phyloP scores from a whole-genome alignment of 2,888 invertebrate species.

The Leptothorax acervorum region DNA sequence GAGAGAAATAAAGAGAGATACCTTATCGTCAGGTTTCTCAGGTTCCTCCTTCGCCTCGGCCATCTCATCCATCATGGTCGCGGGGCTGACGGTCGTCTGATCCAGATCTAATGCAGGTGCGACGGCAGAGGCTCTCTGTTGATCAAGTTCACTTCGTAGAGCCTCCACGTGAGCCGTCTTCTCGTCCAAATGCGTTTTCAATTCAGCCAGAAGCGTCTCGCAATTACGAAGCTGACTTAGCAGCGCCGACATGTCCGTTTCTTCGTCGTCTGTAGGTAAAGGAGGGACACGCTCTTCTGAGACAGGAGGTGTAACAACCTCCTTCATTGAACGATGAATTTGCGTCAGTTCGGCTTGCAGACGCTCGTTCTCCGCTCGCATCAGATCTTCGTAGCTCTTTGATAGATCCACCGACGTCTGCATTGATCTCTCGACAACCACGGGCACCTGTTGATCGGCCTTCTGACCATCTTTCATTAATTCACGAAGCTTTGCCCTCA shows the following conservation, averaged over 20 bases:
- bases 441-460: conserved; percentile 74
- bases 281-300: conserved; percentile 4
- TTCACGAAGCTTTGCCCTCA: conserved; percentile 80
- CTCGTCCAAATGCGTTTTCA: conserved; percentile 73
- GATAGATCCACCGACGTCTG: conserved; percentile 78
- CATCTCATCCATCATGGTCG: conserved; percentile 68
- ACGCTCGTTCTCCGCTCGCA: conserved; percentile 73
- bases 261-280: conserved; percentile 50
- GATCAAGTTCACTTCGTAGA: conserved; percentile 61
- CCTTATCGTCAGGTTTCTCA: conserved; percentile 75
- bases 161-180: conserved; percentile 70
- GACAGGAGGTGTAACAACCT: background rate
- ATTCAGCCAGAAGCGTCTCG: conserved; percentile 59
- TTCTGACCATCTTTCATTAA: conserved; percentile 78
- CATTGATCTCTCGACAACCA: conserved; percentile 78
- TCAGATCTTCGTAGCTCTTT: conserved; percentile 74
- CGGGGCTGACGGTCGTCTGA: conserved; percentile 67
- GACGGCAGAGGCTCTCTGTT: conserved; percentile 50
- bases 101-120: conserved; percentile 71
- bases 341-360: conserved; percentile 47
- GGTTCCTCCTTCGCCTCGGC: conserved; percentile 66
- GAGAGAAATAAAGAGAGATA: conserved; percentile 40
- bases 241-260: conserved; percentile 60
- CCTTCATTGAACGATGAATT: conserved; percentile 38
- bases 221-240: conserved; percentile 59